Evolutionary conservation across 2,113 vertebrate species (phyloP), one percentile per base, ranked within the genome.

Genomic region (Sapayoa aenigma): DNA sequence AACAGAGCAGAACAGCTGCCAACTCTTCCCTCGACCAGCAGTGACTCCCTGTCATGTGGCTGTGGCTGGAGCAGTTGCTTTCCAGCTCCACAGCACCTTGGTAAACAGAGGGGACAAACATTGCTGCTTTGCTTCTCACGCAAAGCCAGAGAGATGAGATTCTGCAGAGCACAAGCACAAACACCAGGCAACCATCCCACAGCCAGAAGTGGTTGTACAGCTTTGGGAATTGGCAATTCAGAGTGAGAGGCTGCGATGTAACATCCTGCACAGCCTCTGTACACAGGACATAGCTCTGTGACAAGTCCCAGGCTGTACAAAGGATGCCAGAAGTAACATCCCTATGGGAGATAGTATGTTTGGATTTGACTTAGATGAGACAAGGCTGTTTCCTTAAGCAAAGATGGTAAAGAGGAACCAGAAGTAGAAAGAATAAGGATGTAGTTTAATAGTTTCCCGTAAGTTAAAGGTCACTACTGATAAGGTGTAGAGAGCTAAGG

Each of bases 81-180:
- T 49, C 59, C 25, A 50, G 20, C n/a, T 21, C 63, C 10, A 4
- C 59, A 77, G 41, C 25, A 0, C 1, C 39, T 35, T 27, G 41
- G 56, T 5, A 33, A 76, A 59, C 7, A 63, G n/a, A 12, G 7
- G 60, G 56, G 20, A 25, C 2, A 25, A 84, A 27, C 19, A 47
- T 14, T 5, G 18, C 58, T 11, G 23, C 39, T 52, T 17, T 1
- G 1, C 41, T 46, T 20, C 68, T 35, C 20, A 6, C 0, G 0
- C 76, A 19, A 46, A 28, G 50, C 47, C 33, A 35, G 44, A 37
- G 25, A 13, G 39, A 52, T 11, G 12, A 68, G 35, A 22, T 11
- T 18, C n/a, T n/a, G 78, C 60, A 39, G 33, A 73, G 60, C 42
- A 41, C 46, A 44, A 47, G 39, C 28, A 37, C 41, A n/a, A 74